Evolutionary conservation across 2,888 invertebrate species (phyloP).

Genomic region (Calameuta filiformis): DNA sequence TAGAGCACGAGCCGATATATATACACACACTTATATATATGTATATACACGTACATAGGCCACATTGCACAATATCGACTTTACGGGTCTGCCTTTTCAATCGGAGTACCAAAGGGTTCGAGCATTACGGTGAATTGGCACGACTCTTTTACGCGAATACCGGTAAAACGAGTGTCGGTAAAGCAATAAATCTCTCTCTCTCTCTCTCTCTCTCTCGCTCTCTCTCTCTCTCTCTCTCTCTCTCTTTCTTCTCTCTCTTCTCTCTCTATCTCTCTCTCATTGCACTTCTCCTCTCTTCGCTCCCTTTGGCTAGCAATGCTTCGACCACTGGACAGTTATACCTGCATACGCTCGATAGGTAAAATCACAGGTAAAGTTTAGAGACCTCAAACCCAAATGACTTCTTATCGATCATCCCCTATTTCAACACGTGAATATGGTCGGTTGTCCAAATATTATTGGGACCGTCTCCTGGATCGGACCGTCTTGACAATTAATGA

Average conservation of each 20-base stretch:
- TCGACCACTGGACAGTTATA: background rate
- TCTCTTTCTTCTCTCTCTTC: conserved; percentile 15
- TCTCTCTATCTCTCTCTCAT: no score
- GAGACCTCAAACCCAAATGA: background rate
- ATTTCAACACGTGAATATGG: background rate
- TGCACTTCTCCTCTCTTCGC: background rate
- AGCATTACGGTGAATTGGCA: conserved; percentile 31
- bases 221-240: no score
- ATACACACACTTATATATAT: no score
- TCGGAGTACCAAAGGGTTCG: conserved; percentile 12
- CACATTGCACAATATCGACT: conserved; percentile 27
- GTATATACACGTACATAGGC: background rate
- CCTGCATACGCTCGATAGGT: background rate
- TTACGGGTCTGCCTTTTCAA: conserved; percentile 35
- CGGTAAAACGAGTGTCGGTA: conserved; percentile 42
- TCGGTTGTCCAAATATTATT: conserved; percentile 24
- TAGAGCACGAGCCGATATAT: conserved; percentile 1
- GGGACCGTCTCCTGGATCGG: background rate
- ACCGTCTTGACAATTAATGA: conserved; percentile 8
- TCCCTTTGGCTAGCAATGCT: background rate
- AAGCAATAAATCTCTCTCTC: conserved; percentile 40
- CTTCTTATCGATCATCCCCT: background rate
- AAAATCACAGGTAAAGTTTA: background rate
- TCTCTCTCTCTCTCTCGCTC: no score
- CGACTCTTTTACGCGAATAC: conserved; percentile 49